These are phyloP conservation scores for Hyppa rectilinea DNA, from an alignment of 2,888 invertebrate genomes.

Conservation along the genomic window DNA sequence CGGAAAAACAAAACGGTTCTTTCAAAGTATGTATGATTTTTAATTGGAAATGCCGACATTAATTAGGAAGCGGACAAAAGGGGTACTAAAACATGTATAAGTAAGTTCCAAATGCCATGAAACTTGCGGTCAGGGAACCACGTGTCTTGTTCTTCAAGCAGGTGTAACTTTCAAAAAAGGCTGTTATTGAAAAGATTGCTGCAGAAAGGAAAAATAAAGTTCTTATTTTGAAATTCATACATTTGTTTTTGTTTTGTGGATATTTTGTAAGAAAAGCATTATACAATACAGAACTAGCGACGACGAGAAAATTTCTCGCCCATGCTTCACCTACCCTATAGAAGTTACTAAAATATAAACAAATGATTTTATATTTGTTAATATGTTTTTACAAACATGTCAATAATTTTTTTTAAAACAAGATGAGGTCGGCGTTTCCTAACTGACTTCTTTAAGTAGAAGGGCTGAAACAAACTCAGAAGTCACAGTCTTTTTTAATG, in stretches of 20 bases:
- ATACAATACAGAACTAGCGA: no score
- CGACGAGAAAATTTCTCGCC: no score
- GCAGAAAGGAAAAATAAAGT: not conserved
- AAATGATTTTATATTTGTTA: no score
- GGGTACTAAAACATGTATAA: conserved; percentile 23
- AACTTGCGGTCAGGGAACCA: conserved; percentile 34
- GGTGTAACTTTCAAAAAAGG: not conserved
- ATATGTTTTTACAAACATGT: no score
- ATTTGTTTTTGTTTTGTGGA: not conserved
- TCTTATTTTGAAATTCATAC: not conserved
- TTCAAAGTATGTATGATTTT: not conserved
- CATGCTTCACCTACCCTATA: not conserved
- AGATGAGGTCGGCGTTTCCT: no score
- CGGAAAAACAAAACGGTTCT: conserved; percentile 9
- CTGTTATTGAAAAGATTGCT: not conserved
- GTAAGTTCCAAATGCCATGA: conserved; percentile 16
- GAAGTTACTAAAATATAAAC: no score
- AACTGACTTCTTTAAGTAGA: no score
- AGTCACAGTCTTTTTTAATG: no score
- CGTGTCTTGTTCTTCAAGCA: conserved; percentile 17
- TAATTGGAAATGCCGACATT: conserved; percentile 20
- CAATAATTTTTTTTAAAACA: no score
- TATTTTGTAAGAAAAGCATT: not conserved
- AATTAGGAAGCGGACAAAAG: conserved; percentile 2
- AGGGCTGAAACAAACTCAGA: no score